Evolutionary conservation across 2,888 invertebrate genomes (phyloP).

Genomic region (Andrena bucephala): DNA sequence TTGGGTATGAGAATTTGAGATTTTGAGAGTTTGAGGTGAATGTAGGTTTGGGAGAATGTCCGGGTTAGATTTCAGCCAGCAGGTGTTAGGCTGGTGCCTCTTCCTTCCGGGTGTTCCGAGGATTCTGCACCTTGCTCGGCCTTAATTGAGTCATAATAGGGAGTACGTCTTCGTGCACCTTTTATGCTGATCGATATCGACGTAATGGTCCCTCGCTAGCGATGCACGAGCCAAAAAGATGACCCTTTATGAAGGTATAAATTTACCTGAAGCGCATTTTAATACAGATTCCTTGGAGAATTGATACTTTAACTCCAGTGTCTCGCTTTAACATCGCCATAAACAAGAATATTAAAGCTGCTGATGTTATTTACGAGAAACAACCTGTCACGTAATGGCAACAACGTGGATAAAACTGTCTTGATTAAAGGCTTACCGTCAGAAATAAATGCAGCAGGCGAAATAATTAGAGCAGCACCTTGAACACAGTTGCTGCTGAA

Average conservation of each 20-base stretch:
- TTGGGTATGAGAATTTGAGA: neutral
- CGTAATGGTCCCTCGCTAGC: neutral
- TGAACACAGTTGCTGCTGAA: too few species aligned
- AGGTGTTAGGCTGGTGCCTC: slow-evolving; percentile 23
- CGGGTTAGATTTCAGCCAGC: slow-evolving; percentile 13
- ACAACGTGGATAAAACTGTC: slow-evolving; percentile 25
- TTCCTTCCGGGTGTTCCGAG: slow-evolving; percentile 18
- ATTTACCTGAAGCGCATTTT: slow-evolving; percentile 35
- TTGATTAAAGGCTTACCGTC: slow-evolving; percentile 32
- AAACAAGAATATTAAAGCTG: slow-evolving; percentile 20
- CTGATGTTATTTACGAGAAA: slow-evolving; percentile 14
- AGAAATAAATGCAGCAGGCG: neutral
- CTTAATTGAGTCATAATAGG: slow-evolving; percentile 52
- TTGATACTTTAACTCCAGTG: slow-evolving; percentile 43
- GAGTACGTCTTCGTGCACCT: slow-evolving; percentile 25
- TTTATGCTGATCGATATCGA: slow-evolving; percentile 51
- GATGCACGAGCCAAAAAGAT: neutral
- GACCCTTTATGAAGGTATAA: slow-evolving; percentile 39
- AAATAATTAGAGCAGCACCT: slow-evolving; percentile 35
- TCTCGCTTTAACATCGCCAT: slow-evolving; percentile 24
- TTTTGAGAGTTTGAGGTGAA: neutral
- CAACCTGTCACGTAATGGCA: slow-evolving; percentile 17
- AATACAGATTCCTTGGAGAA: slow-evolving; percentile 47
- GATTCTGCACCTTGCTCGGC: slow-evolving; percentile 54
- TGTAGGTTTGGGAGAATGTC: neutral